Evolutionary conservation across 1,140 invertebrate genomes (phyloP), one percentile per base, ranked within the genome.

Genomic region (Lepidurus arcticus): DNA sequence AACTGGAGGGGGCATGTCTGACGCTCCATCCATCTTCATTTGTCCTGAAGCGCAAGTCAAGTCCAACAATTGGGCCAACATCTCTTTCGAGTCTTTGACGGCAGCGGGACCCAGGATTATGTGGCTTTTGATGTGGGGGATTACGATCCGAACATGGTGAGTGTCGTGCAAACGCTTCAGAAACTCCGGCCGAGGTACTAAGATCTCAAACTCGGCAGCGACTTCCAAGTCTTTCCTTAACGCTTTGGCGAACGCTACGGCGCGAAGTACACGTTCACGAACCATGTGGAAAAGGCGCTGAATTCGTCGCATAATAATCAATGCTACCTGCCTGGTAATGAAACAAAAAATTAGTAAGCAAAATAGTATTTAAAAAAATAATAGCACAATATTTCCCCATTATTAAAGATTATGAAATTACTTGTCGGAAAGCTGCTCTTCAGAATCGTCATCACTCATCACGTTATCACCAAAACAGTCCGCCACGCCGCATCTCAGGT

Each of bases 201-300:
- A 81, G 24, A 87, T 81, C 76, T 84, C 83, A 79, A 86, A 88
- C 77, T 87, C 85, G 45, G 87, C 84, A 77, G 86, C 86, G 78
- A 88, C 87, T 82, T 91, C 89, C 10, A 92, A 86, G 82, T 92
- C 91, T 79, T 89, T 88, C 76, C 88, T 88, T n/a, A 96, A 87
- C 77, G 88, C 90, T 84, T 92, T 94, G 21, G 91, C 90, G 85
- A 95, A 93, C 78, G 90, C 89, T 74, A 94, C 87, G 16, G 92
- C 91, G 83, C 93, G 93, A 24, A 94, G 87, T 53, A 92, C 88
- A 80, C 90, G 88, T 81, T 96, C 93, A n/a, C 92, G 87, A 81
- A 92, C 91, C 81, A 91, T 89, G 76, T 91, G 90, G 82, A 94
- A 93, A 80, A 94, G 85, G 77, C 88, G 87, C 85, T 95, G 94